These are phyloP conservation scores for Andinoacara biseriatus DNA, from an alignment of 2,113 vertebrate species.

Conservation along the genomic window DNA sequence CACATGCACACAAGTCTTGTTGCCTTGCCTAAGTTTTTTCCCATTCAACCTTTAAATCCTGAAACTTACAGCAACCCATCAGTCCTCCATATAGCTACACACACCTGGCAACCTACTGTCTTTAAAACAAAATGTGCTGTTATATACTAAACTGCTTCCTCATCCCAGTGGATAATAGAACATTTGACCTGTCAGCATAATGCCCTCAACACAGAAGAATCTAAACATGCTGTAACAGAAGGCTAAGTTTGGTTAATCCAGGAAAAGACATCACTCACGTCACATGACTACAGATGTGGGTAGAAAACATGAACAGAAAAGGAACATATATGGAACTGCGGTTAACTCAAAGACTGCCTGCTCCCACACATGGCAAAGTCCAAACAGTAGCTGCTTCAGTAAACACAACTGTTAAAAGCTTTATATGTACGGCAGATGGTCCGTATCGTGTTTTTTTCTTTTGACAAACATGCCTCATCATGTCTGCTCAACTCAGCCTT, in stretches of 20 bases:
- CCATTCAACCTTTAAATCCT: constrained; percentile 12
- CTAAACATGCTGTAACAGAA: constrained; percentile 32
- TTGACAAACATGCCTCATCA: constrained; percentile 24
- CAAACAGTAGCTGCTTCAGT: constrained; percentile 31
- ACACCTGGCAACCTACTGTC: not conserved
- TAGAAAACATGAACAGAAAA: constrained; percentile 32
- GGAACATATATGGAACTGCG: constrained; percentile 36
- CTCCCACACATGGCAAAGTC: constrained; percentile 33
- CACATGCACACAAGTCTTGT: not conserved
- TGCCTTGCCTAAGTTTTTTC: constrained; percentile 3
- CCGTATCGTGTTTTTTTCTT: constrained; percentile 6
- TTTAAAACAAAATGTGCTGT: constrained; percentile 35
- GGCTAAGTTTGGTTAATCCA: constrained; percentile 28
- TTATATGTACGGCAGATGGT: constrained; percentile 41
- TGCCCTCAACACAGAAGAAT: constrained; percentile 23
- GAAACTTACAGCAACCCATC: constrained; percentile 14
- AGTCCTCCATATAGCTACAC: constrained; percentile 1
- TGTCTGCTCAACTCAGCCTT: constrained; percentile 23
- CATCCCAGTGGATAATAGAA: constrained; percentile 15
- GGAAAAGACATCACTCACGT: constrained; percentile 29
- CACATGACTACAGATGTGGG: constrained; percentile 55
- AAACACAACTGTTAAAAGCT: constrained; percentile 45
- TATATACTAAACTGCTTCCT: constrained; percentile 31
- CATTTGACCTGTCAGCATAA: constrained; percentile 4
- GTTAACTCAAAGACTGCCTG: constrained; percentile 31